Conservation (phyloP, 2,888 invertebrate genomes). For the Cataglyphis cursor region DNA sequence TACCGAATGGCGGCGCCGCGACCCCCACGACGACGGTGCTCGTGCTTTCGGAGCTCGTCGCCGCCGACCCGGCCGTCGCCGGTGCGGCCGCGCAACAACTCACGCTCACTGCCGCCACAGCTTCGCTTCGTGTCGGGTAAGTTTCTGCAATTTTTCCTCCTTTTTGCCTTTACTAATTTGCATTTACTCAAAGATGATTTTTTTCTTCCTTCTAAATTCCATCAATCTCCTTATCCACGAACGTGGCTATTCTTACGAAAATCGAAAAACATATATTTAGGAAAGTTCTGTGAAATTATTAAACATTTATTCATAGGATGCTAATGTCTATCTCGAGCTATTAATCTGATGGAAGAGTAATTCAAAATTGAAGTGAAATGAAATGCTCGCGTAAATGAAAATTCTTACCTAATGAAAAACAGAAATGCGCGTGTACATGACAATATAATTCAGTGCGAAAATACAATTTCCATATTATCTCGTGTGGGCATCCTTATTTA, state of each 20-base stretch:
- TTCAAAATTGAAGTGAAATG: background rate
- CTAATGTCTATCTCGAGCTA: background rate
- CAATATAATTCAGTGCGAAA: background rate
- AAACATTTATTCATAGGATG: slow-evolving; percentile 24
- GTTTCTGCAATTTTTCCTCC: slow-evolving; percentile 65
- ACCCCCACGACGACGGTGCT: slow-evolving; percentile 90
- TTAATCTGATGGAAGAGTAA: background rate
- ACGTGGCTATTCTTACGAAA: background rate
- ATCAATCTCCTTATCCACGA: background rate
- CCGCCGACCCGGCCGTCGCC: slow-evolving; percentile 89
- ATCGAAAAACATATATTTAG: background rate
- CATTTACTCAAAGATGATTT: background rate
- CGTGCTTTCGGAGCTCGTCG: slow-evolving; percentile 91
- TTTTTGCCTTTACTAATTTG: slow-evolving; percentile 3
- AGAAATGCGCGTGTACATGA: background rate
- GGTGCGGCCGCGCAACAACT: slow-evolving; percentile 79
- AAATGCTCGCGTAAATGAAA: background rate
- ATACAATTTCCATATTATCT: background rate
- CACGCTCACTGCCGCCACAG: slow-evolving; percentile 80
- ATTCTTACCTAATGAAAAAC: background rate
- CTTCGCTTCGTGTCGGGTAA: slow-evolving; percentile 83
- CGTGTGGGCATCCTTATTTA: background rate
- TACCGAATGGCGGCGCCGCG: slow-evolving; percentile 80
- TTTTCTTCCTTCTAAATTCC: slow-evolving; percentile 1
- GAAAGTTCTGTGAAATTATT: background rate